phyloP scores from a whole-genome alignment of 2,888 invertebrate species.

The Poecilus cupreus region DNA sequence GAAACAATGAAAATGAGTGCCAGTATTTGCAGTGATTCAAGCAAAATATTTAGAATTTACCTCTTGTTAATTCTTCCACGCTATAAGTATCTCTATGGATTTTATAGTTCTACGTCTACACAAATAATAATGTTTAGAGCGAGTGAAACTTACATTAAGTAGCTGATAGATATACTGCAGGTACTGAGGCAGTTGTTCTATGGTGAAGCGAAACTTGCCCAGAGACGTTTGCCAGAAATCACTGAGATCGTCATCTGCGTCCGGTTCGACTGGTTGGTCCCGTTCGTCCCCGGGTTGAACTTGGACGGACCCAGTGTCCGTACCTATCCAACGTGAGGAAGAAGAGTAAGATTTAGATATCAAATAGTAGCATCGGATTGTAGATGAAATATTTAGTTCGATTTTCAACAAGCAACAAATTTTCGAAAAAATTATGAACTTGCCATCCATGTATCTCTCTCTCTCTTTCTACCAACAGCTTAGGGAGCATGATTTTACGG shows the following conservation, averaged over 20 bases:
- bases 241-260: constrained; percentile 84
- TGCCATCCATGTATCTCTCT: too few relatives aligned
- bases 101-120: constrained; percentile 7
- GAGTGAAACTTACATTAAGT: constrained; percentile 78
- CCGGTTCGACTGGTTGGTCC: constrained; percentile 82
- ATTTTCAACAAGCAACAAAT: too few relatives aligned
- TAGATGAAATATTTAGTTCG: too few relatives aligned
- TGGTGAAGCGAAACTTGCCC: constrained; percentile 92
- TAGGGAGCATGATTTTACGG: too few relatives aligned
- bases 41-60: too few relatives aligned
- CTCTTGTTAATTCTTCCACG: too few relatives aligned
- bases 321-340: constrained; percentile 73
- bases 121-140: background rate
- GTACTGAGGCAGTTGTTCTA: constrained; percentile 93
- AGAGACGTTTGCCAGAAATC: constrained; percentile 96
- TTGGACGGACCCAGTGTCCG: constrained; percentile 75
- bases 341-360: too few relatives aligned
- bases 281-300: constrained; percentile 85
- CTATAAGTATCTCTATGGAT: background rate
- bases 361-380: too few relatives aligned
- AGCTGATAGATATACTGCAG: constrained; percentile 95
- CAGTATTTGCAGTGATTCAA: too few relatives aligned
- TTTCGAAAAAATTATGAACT: too few relatives aligned
- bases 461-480: too few relatives aligned
- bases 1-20: too few relatives aligned